These are phyloP conservation scores for Romanogobio albipinnatus DNA, from an alignment of 2,113 vertebrate species.

Conservation along the genomic window DNA sequence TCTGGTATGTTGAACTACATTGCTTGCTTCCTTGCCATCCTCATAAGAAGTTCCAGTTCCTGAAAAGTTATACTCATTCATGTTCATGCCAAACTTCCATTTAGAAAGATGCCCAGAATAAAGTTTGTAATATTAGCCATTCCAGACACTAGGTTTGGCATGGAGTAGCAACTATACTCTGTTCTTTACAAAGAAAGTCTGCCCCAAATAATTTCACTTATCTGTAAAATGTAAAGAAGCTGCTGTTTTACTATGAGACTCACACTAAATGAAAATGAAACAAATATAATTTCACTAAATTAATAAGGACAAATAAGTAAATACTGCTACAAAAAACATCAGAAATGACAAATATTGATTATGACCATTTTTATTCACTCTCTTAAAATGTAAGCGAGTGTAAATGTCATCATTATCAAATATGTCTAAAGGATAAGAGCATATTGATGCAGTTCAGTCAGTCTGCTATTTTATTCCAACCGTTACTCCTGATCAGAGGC, in stretches of 20 bases:
- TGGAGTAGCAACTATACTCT: neutral
- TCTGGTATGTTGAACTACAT: neutral
- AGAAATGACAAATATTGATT: too few species aligned
- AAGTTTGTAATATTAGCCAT: neutral
- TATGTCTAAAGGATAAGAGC: too few species aligned
- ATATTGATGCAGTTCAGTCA: too few species aligned
- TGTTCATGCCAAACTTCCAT: neutral
- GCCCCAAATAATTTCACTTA: neutral
- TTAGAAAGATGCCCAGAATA: neutral
- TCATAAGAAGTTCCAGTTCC: slow-evolving; percentile 12
- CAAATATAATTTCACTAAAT: neutral
- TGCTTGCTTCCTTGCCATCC: neutral
- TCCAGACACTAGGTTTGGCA: neutral
- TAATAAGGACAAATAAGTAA: too few species aligned
- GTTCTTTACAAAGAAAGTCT: neutral
- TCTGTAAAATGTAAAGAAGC: neutral
- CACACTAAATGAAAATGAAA: neutral
- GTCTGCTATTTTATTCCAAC: too few species aligned
- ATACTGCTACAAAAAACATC: too few species aligned
- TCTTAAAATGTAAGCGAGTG: too few species aligned
- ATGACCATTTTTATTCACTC: too few species aligned
- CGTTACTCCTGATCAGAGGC: too few species aligned
- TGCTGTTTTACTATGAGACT: neutral
- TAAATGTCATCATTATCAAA: too few species aligned
- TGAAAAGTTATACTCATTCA: neutral